Conservation (phyloP, 2,113 vertebrate genomes). For the Opisthocomus hoazin region DNA sequence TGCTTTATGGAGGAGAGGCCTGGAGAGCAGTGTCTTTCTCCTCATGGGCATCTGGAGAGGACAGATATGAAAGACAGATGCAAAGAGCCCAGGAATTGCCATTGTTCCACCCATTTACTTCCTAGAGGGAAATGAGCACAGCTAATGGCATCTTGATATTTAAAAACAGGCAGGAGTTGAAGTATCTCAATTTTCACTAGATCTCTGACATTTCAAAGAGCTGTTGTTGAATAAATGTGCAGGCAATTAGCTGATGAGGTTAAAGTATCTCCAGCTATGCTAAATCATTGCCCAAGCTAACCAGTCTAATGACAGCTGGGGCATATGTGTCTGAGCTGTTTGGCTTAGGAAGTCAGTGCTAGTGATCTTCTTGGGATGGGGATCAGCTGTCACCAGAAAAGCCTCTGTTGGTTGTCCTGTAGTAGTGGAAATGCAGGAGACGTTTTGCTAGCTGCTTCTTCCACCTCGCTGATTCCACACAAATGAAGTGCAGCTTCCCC, state of each 20-base stretch:
- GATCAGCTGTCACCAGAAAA: background rate
- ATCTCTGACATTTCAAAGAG: slow-evolving; percentile 32
- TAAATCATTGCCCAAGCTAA: background rate
- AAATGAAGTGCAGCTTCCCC: background rate
- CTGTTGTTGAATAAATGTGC: background rate
- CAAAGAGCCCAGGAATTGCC: background rate
- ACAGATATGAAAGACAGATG: background rate
- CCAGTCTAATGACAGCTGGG: background rate
- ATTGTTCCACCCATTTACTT: background rate
- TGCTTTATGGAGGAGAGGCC: background rate
- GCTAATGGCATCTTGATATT: slow-evolving; percentile 49
- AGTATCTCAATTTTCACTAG: background rate
- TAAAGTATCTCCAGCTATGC: background rate
- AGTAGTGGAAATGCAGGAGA: background rate
- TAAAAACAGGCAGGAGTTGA: slow-evolving; percentile 2
- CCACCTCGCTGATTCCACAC: background rate
- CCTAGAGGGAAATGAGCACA: background rate
- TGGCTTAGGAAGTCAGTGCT: background rate
- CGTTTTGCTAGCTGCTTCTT: background rate
- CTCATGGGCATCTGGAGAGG: background rate
- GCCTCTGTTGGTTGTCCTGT: background rate
- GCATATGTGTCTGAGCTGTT: background rate
- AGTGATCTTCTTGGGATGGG: background rate
- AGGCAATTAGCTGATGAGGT: background rate
- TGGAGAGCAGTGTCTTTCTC: background rate